phyloP scores from a whole-genome alignment of 2,113 vertebrate genomes.

The Thunnus maccoyii region DNA sequence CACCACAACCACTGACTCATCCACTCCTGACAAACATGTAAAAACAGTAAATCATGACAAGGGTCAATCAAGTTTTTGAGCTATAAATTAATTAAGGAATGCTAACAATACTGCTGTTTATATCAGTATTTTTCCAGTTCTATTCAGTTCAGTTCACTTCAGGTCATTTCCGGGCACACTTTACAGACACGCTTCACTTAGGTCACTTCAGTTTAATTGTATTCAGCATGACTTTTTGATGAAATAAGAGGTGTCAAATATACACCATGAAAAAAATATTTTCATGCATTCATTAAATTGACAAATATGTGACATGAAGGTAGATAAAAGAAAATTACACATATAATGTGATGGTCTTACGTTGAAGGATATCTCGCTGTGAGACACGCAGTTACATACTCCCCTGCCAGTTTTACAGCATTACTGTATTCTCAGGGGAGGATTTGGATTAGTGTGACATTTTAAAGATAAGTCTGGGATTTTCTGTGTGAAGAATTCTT shows the following conservation, averaged over 20 bases:
- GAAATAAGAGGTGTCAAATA: background rate
- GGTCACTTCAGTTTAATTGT: conserved; percentile 1
- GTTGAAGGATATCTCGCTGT: conserved; percentile 25
- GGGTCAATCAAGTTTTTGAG: too few relatives aligned
- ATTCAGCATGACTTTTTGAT: background rate
- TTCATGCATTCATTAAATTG: background rate
- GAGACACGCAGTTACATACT: conserved; percentile 32
- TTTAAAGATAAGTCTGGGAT: conserved; percentile 64
- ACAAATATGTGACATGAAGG: background rate
- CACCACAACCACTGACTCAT: conserved; percentile 78
- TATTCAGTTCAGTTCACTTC: background rate
- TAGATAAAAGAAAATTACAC: conserved; percentile 26
- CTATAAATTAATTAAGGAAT: background rate
- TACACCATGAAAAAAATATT: background rate
- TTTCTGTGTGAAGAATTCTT: conserved; percentile 51
- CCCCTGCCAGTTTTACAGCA: conserved; percentile 37
- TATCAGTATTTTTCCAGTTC: background rate
- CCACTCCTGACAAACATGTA: conserved; percentile 68
- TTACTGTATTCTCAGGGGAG: conserved; percentile 54
- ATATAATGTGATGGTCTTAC: conserved; percentile 12
- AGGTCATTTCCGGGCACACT: conserved; percentile 2
- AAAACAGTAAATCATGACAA: background rate
- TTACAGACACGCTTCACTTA: background rate
- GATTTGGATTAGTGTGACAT: conserved; percentile 69
- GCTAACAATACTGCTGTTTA: background rate